phyloP scores from a whole-genome alignment of 1,140 invertebrate genomes.

The Drosophila tani region DNA sequence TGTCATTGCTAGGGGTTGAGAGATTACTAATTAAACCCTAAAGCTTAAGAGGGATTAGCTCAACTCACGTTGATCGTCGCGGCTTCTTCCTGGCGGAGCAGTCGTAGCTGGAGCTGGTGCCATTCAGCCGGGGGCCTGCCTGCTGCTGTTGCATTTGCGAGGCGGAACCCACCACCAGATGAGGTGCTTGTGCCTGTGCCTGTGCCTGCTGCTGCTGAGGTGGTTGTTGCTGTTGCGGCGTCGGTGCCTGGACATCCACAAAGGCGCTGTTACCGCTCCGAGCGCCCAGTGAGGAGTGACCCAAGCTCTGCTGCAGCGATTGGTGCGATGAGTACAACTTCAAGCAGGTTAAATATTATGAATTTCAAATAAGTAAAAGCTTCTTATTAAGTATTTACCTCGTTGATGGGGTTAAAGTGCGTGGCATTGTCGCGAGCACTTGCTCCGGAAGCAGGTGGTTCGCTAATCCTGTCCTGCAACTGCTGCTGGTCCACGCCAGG shows the following conservation, averaged over 20 bases:
- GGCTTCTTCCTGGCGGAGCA: conserved; percentile 86
- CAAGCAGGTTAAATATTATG: background rate
- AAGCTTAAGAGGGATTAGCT: background rate
- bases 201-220: conserved; percentile 23
- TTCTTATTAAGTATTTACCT: conserved; percentile 32
- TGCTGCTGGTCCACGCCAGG: conserved; percentile 89
- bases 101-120: conserved; percentile 57
- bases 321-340: conserved; percentile 74
- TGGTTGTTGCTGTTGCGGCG: conserved; percentile 46
- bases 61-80: conserved; percentile 80
- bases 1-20: conserved; percentile 64
- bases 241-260: conserved; percentile 61
- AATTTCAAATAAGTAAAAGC: too few species aligned
- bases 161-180: conserved; percentile 19
- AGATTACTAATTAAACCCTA: background rate
- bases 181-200: conserved; percentile 15
- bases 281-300: conserved; percentile 50
- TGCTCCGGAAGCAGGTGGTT: conserved; percentile 19
- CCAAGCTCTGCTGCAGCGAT: conserved; percentile 28
- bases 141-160: conserved; percentile 43
- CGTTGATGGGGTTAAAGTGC: conserved; percentile 83
- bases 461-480: conserved; percentile 85
- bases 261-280: conserved; percentile 55
- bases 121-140: conserved; percentile 64
- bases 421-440: conserved; percentile 59